Conservation (phyloP, 2,797 vertebrate genomes). For the Calcarius lapponicus region DNA sequence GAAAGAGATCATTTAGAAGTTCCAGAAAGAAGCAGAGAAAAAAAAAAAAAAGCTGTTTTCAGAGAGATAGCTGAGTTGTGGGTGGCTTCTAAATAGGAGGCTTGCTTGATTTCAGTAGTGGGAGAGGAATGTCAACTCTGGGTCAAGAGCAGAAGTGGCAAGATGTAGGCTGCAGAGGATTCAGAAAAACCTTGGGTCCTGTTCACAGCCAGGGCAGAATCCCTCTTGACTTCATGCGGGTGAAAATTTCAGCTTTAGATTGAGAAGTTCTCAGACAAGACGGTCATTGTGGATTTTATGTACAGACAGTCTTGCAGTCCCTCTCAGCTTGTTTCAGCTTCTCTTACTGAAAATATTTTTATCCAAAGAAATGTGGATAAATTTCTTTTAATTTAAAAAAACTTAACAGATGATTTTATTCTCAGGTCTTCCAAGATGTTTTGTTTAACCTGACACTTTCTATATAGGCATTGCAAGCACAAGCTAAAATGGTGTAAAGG, state of each 20-base stretch:
- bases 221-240: not conserved
- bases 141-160: not conserved
- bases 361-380: not conserved
- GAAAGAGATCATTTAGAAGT: not conserved
- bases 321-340: not conserved
- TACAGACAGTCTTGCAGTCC: fast-evolving
- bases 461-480: not conserved
- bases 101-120: not conserved
- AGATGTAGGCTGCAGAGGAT: not conserved
- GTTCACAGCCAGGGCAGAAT: not conserved
- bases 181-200: not conserved
- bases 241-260: not conserved
- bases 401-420: not conserved
- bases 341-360: not conserved
- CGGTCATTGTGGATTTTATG: not conserved
- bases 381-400: no score
- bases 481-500: not conserved
- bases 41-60: not conserved
- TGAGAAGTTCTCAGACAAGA: not conserved
- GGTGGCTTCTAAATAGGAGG: not conserved
- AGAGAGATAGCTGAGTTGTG: not conserved
- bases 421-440: not conserved
- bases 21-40: not conserved
- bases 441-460: constrained; percentile 25
- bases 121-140: not conserved